phyloP scores from a whole-genome alignment of 2,797 vertebrate genomes.

The Artibeus lituratus region DNA sequence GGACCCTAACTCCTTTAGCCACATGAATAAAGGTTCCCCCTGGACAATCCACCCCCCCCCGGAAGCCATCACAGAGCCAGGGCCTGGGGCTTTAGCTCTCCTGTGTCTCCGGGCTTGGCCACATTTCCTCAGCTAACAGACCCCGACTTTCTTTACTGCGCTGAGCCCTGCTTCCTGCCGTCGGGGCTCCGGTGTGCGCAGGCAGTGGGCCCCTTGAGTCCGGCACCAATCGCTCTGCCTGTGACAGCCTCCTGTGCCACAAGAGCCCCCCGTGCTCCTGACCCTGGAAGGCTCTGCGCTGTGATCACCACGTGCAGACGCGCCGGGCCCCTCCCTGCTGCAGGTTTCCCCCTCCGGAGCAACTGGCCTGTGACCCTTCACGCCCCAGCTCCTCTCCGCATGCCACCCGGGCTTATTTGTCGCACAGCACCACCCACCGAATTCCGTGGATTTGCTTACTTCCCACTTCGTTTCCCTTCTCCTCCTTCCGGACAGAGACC shows the following conservation, averaged over 20 bases:
- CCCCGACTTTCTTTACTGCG: neutral
- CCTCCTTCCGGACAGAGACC: too few relatives aligned
- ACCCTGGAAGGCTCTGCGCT: neutral
- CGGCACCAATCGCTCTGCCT: neutral
- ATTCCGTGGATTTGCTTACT: neutral
- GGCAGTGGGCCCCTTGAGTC: too few relatives aligned
- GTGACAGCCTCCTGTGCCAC: neutral
- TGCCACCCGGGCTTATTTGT: neutral
- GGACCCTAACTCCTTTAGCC: too few relatives aligned
- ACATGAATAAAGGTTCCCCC: too few relatives aligned
- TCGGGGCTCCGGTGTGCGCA: neutral
- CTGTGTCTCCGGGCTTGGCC: too few relatives aligned
- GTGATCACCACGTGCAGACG: neutral
- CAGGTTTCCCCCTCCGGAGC: neutral
- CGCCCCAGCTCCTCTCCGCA: neutral
- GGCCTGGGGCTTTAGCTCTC: too few relatives aligned
- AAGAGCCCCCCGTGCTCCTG: too few relatives aligned
- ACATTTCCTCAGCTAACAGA: neutral
- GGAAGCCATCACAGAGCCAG: too few relatives aligned
- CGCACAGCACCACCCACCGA: neutral
- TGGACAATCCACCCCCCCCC: too few relatives aligned
- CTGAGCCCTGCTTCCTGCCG: neutral
- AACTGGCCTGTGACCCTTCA: too few relatives aligned
- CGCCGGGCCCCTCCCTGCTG: neutral
- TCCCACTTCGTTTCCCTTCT: neutral